These are phyloP conservation scores for Chloropsis cyanopogon DNA, from an alignment of 2,113 vertebrate genomes.

Conservation along the genomic window DNA sequence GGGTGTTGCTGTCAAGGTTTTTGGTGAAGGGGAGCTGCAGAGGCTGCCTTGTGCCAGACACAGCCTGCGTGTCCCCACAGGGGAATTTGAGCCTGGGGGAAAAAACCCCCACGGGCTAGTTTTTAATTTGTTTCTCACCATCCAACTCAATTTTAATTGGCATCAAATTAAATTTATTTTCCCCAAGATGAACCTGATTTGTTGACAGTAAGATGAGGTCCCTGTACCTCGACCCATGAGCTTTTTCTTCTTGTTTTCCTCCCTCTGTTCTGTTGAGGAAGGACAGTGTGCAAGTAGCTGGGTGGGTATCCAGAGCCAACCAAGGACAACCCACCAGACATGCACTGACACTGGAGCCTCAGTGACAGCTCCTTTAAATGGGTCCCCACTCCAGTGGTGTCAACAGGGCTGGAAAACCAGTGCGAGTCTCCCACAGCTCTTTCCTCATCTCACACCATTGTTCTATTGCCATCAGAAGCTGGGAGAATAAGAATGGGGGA, in stretches of 20 bases:
- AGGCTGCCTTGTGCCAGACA: accelerated
- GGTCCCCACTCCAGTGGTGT: not conserved
- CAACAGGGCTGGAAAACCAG: accelerated
- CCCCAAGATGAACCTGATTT: not conserved
- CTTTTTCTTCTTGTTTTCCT: not conserved
- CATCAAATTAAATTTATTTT: not conserved
- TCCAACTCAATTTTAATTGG: not conserved
- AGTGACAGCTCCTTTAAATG: not conserved
- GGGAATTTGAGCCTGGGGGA: not conserved
- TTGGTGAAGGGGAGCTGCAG: not conserved
- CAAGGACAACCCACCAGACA: not conserved
- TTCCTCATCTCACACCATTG: not conserved
- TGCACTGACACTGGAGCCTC: not conserved
- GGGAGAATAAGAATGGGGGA: accelerated
- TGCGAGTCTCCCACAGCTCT: accelerated
- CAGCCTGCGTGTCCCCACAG: not conserved
- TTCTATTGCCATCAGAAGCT: not conserved
- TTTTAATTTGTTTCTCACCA: not conserved
- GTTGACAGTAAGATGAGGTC: not conserved
- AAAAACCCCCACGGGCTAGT: not conserved
- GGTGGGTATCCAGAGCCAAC: not conserved
- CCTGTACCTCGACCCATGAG: accelerated
- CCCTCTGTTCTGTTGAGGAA: not conserved
- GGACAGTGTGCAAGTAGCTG: not conserved
- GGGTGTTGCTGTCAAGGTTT: not conserved